phyloP scores from a whole-genome alignment of 2,797 vertebrate species.

The Carduelis carduelis region DNA sequence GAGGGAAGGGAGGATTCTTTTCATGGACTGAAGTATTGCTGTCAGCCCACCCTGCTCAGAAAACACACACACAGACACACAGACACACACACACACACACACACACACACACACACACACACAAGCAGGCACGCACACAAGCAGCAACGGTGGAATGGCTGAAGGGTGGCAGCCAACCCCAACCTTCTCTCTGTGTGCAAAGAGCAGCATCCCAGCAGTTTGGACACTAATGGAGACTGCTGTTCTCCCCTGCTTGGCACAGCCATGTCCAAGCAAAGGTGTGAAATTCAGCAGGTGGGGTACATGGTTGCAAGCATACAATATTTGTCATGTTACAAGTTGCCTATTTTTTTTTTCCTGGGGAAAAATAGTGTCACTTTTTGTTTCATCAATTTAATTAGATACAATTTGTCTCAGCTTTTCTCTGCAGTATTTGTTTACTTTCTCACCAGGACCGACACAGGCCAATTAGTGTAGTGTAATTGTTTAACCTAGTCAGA shows the following conservation, averaged over 20 bases:
- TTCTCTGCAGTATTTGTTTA: constrained; percentile 88
- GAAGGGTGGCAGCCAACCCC: background rate
- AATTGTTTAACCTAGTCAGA: constrained; percentile 86
- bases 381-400: constrained; percentile 87
- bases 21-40: background rate
- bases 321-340: constrained; percentile 16
- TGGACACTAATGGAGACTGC: background rate
- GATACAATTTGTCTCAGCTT: constrained; percentile 89
- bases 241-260: background rate
- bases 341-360: constrained; percentile 46
- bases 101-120: background rate
- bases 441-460: constrained; percentile 87
- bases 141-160: accelerated
- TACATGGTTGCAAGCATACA: background rate
- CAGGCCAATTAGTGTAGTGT: constrained; percentile 90
- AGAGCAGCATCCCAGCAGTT: background rate
- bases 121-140: accelerated
- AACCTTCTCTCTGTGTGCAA: background rate
- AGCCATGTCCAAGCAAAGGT: background rate
- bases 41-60: no score
- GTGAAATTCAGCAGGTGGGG: constrained; percentile 22
- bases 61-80: no score
- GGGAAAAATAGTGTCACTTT: constrained; percentile 72
- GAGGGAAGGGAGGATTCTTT: background rate
- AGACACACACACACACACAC: no score